Evolutionary conservation across 1,140 invertebrate genomes (phyloP).

Genomic region (Thaumetopoea pityocampa): DNA sequence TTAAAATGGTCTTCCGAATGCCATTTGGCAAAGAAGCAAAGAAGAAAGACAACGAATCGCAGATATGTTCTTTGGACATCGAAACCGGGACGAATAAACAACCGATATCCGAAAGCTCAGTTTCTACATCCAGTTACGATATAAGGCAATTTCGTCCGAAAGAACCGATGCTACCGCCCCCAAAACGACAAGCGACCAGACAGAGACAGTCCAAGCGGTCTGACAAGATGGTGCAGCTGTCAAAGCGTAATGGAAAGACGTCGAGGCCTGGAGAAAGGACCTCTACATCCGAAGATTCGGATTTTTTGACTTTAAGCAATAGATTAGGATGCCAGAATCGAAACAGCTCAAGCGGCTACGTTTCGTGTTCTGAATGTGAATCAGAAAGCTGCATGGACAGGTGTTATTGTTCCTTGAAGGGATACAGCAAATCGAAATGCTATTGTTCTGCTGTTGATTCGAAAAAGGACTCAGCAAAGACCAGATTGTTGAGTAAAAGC

Average conservation of each 20-base stretch:
- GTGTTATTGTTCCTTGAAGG: constrained; percentile 81
- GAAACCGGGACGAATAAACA: constrained; percentile 49
- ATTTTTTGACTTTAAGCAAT: constrained; percentile 77
- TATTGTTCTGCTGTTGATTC: constrained; percentile 47
- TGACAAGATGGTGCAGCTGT: constrained; percentile 55
- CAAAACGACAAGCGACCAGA: constrained; percentile 59
- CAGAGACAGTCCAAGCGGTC: constrained; percentile 65
- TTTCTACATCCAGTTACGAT: constrained; percentile 78
- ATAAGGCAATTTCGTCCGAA: constrained; percentile 77
- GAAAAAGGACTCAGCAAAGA: constrained; percentile 43
- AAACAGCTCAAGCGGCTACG: constrained; percentile 85
- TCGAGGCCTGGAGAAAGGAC: constrained; percentile 68
- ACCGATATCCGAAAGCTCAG: constrained; percentile 75
- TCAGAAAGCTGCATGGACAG: constrained; percentile 87
- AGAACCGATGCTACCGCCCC: constrained; percentile 56
- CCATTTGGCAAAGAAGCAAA: constrained; percentile 75
- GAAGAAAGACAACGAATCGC: constrained; percentile 57
- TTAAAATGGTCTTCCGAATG: constrained; percentile 75
- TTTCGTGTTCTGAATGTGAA: constrained; percentile 91
- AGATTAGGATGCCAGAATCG: constrained; percentile 77
- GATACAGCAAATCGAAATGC: constrained; percentile 52
- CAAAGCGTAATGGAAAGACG: constrained; percentile 58
- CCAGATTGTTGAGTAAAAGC: constrained; percentile 43
- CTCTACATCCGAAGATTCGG: constrained; percentile 82
- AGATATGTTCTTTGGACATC: constrained; percentile 46